A percentile compares a stretch with the other conserved stretches of the same genome.
These are phyloP conservation scores for Dolichoris vasculosae DNA, from an alignment of 1,140 invertebrate genomes.

Conservation along the genomic window DNA sequence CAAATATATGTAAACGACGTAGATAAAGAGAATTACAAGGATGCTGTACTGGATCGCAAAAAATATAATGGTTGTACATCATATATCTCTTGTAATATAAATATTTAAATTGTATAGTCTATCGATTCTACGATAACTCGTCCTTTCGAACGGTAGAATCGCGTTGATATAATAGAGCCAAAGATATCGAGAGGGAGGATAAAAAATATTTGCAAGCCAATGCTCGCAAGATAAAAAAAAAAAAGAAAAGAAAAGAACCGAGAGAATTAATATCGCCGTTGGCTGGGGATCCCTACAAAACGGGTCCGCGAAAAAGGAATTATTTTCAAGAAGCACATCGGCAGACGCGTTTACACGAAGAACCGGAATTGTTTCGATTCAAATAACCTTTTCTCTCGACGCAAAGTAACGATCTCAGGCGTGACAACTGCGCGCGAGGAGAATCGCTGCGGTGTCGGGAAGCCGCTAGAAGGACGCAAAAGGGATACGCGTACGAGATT, in stretches of 20 bases:
- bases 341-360: neutral
- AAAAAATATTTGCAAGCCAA: neutral
- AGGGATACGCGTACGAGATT: neutral
- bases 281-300: slow-evolving; percentile 4
- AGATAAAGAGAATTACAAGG: too few species aligned
- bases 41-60: too few species aligned
- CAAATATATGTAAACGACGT: too few species aligned
- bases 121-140: too few species aligned
- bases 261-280: neutral
- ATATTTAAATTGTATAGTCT: too few species aligned
- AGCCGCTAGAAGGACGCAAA: neutral
- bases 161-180: neutral
- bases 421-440: neutral
- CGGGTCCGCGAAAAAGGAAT: slow-evolving; percentile 32
- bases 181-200: neutral
- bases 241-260: too few species aligned
- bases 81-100: too few species aligned
- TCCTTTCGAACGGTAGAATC: too few species aligned
- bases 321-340: slow-evolving; percentile 1
- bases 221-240: too few species aligned
- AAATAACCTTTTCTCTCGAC: slow-evolving; percentile 16
- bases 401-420: slow-evolving; percentile 11
- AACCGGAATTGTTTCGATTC: slow-evolving; percentile 48
- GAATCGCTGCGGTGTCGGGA: neutral
- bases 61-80: too few species aligned